Conservation (phyloP, 2,888 invertebrate genomes). For the Himalopsyche kuldschensis region DNA sequence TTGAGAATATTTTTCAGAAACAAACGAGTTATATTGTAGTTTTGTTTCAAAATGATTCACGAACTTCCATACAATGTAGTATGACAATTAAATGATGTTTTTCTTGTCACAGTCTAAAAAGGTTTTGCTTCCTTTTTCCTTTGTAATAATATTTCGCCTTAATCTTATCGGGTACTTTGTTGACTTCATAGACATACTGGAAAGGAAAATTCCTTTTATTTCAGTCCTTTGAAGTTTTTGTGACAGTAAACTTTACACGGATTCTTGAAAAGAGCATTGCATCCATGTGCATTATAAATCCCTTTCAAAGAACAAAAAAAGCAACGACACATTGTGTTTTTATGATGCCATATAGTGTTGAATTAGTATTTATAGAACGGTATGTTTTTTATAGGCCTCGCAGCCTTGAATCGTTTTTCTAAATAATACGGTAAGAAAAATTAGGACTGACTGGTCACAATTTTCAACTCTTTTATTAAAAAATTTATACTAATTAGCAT, state of each 20-base stretch:
- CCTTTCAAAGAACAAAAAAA: neutral
- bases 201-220: neutral
- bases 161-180: neutral
- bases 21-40: neutral
- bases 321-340: neutral
- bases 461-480: too few species aligned
- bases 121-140: neutral
- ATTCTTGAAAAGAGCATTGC: neutral
- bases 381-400: too few species aligned
- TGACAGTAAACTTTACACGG: neutral
- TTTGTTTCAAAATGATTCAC: neutral
- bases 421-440: too few species aligned
- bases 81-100: neutral
- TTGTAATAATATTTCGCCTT: neutral
- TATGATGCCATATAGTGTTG: neutral
- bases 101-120: neutral
- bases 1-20: too few species aligned
- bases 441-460: too few species aligned
- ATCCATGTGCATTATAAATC: neutral
- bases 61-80: neutral
- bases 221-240: neutral
- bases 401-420: too few species aligned
- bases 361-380: too few species aligned
- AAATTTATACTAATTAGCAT: too few species aligned
- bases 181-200: neutral